Base-by-base conservation (phyloP, 2,888 invertebrate species). In the Patella ulyssiponensis region DNA sequence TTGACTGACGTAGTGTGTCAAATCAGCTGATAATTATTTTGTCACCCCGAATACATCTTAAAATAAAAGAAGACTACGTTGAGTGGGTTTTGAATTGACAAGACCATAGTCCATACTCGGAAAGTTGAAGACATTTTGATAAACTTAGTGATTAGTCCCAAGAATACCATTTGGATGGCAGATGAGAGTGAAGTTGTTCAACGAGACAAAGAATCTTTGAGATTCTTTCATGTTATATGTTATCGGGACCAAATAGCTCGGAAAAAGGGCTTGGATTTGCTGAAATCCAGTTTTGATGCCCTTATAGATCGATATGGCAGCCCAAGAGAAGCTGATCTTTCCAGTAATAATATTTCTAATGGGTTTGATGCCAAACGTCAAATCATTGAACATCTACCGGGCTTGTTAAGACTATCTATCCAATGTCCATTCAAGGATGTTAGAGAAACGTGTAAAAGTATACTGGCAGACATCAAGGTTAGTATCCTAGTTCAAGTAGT, bases 361-460 rank as follows among this genome's bases (percentile, higher is more conserved):
- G 80, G 80, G 2, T 11, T 80, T 12, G 78, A 74, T 64, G 73
- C 71, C 93, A 93, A 44, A 93, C 94, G 83, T 90, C 94, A 74
- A 92, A 93, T 77, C 88, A 92, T 56, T 33, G 83, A 83, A 72
- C 93, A 94, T 90, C 91, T 94, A 82, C 94, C 94, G 56, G 93
- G 93, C 82, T 93, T 94, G 83, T 90, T 94, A 77, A 91, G 94
- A 85, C 92, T 94, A 79, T 93, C 93, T 76, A 92, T 93, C 82
- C 93, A 93, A 88, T 94, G 94, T 87, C 94, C 94, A 15, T 94
- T 94, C 84, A 91, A 92, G 80, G 94, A 94, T 87, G 93, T 94
- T 77, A 92, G 94, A 82, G 93, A 93, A 84, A 93, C 93, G 86
- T 94, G 93, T 86, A 91, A 92, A 80, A 93, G 93, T 86, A 93